These are phyloP conservation scores for Desoria tigrina DNA, from an alignment of 2,888 invertebrate genomes.

Conservation along the genomic window DNA sequence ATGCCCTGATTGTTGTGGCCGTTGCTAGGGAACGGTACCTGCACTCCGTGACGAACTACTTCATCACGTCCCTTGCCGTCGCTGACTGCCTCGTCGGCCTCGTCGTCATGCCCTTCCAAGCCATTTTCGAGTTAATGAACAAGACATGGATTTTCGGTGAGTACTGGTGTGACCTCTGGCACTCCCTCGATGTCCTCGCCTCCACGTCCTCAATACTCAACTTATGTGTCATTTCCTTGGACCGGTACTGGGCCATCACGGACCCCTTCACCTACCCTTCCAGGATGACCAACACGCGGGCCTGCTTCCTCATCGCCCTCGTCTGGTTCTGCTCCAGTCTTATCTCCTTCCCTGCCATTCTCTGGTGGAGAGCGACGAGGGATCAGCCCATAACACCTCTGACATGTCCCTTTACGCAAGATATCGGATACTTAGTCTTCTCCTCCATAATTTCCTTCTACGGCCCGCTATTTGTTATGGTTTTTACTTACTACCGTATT, in stretches of 20 bases:
- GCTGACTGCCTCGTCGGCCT: slow-evolving; percentile 95
- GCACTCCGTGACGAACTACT: slow-evolving; percentile 95
- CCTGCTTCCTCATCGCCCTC: slow-evolving; percentile 82
- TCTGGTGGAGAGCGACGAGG: slow-evolving; percentile 90
- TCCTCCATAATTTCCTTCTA: slow-evolving; percentile 98
- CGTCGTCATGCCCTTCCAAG: slow-evolving; percentile 97
- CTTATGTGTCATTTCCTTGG: slow-evolving; percentile 92
- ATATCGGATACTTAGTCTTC: slow-evolving; percentile 92
- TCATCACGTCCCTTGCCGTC: slow-evolving; percentile 93
- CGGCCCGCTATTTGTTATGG: slow-evolving; percentile 93
- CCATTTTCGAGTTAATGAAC: slow-evolving; percentile 82
- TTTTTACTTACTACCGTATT: slow-evolving; percentile 95
- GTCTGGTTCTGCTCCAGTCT: slow-evolving; percentile 97
- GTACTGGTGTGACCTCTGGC: slow-evolving; percentile 97
- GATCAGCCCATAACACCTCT: slow-evolving; percentile 72
- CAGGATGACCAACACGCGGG: slow-evolving; percentile 85
- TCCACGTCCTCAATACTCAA: slow-evolving; percentile 97
- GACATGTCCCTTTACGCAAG: slow-evolving; percentile 95
- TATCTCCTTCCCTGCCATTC: slow-evolving; percentile 97
- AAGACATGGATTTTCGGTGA: slow-evolving; percentile 93
- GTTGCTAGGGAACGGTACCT: slow-evolving; percentile 90
- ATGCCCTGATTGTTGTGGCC: slow-evolving; percentile 89
- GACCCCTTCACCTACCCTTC: slow-evolving; percentile 97
- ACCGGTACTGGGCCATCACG: slow-evolving; percentile 97
- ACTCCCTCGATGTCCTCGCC: slow-evolving; percentile 93